Evolutionary conservation across 1,140 invertebrate genomes (phyloP), one percentile per base, ranked within the genome.

Genomic region (Eupristina koningsbergeri): DNA sequence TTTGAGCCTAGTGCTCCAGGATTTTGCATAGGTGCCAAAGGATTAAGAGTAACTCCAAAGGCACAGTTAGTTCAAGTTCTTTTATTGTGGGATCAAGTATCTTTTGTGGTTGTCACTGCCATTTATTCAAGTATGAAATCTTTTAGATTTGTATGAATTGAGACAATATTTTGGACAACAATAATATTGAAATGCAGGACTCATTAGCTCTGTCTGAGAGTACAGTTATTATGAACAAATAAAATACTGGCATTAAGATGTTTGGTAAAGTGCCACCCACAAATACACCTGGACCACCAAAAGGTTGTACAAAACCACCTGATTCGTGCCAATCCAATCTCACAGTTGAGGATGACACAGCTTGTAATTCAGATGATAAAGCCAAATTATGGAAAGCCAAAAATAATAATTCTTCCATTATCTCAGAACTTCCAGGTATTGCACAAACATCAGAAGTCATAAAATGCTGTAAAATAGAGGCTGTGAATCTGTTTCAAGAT

Each of bases 191-290:
- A 11, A 81, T 81, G 80, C 53, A 29, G 80, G 50, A 36, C 15
- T 45, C n/a, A 29, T 39, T 39, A 36, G 22, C 41, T 17, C 71
- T 74, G 80, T 31, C 8, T 58, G 19, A 22, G 29, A 64, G 19
- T 69, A 50, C 36, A 6, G 31, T 74, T 74, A 34, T n/a, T 45
- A 39, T 19, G n/a, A 74, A 74, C 50, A 45, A 61, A 39, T 81
- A 74, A 81, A 11, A 45, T 47, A 53, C 45, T 41, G n/a, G 17
- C 31, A 31, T 58, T 81, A 53, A 75, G 41, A 92, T 92, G 92
- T 91, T 92, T 80, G 91, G 91, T 73, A 92, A 92, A 84, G 88
- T 91, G 82, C 89, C 91, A 39, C 85, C 89, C 39, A 71, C 81
- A 87, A 71, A 90, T 89, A 87, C 86, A 17, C 87, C 90, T 13